These are phyloP conservation scores for Hedya salicella DNA, from an alignment of 2,888 invertebrate species.

Conservation along the genomic window DNA sequence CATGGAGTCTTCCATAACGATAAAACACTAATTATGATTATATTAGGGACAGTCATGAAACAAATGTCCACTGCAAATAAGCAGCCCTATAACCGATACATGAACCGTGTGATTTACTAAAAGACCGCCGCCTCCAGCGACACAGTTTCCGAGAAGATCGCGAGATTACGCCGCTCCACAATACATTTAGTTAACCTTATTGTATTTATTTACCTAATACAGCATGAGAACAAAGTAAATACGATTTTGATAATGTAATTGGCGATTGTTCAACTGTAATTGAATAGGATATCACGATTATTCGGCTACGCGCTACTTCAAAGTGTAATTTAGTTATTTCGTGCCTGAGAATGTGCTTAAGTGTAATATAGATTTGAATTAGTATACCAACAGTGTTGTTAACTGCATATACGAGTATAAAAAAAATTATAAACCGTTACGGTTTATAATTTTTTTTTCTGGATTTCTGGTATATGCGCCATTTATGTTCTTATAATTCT, in stretches of 20 bases:
- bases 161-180: slow-evolving; percentile 63
- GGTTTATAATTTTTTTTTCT: too few species aligned
- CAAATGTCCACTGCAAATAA: slow-evolving; percentile 2
- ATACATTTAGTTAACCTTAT: slow-evolving; percentile 51
- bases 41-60: neutral
- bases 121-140: slow-evolving; percentile 68
- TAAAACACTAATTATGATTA: neutral
- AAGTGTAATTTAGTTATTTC: slow-evolving; percentile 39
- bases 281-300: slow-evolving; percentile 65
- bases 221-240: slow-evolving; percentile 65
- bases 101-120: slow-evolving; percentile 68
- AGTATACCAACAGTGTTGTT: slow-evolving; percentile 17
- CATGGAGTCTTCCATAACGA: neutral
- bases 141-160: slow-evolving; percentile 72
- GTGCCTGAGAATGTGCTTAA: slow-evolving; percentile 10
- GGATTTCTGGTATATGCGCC: too few species aligned
- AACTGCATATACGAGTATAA: neutral
- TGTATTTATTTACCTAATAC: slow-evolving; percentile 67
- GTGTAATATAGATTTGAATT: slow-evolving; percentile 24
- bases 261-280: slow-evolving; percentile 67
- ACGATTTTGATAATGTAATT: slow-evolving; percentile 68
- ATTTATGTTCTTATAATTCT: too few species aligned
- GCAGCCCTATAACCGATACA: slow-evolving; percentile 59
- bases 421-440: too few species aligned
- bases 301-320: slow-evolving; percentile 50